Percentiles rank a stretch among this genome's conserved stretches.
Evolutionary conservation across 23 tunicate genomes (phyloP).

Genomic region (Oikopleura dioica): DNA sequence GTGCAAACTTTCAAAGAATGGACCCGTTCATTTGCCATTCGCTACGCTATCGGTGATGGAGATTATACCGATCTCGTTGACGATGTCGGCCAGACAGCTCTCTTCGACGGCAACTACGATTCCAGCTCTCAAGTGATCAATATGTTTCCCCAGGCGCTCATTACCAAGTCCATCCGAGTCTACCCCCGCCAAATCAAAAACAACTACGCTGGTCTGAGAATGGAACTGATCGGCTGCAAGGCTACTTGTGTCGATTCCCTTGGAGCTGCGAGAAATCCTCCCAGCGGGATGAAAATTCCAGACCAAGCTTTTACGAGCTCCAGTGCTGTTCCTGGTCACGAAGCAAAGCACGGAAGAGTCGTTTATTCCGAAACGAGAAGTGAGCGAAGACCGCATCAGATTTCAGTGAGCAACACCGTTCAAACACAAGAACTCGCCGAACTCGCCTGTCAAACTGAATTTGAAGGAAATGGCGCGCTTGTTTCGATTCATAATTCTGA

Average conservation of each 20-base stretch:
- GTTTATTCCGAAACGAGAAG: background rate
- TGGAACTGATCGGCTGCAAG: conserved; percentile 4
- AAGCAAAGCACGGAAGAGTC: background rate
- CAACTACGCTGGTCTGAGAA: background rate
- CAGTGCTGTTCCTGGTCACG: background rate
- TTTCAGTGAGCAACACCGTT: background rate
- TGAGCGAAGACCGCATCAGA: background rate
- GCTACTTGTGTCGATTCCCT: conserved; percentile 1
- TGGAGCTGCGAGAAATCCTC: background rate
- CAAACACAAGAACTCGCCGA: background rate
- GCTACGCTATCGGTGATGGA: background rate
- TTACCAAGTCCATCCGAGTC: background rate
- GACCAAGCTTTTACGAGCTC: background rate
- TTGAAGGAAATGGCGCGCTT: background rate
- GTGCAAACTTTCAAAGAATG: too few species aligned
- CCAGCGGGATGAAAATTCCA: background rate
- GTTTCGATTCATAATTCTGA: background rate
- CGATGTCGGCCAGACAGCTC: background rate
- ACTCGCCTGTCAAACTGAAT: too few species aligned
- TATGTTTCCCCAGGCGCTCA: background rate
- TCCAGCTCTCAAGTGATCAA: background rate
- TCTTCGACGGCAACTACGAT: background rate
- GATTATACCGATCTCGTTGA: background rate
- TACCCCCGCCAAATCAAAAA: background rate
- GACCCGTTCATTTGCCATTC: background rate